Percentiles rank a stretch among this genome's conserved stretches.
Evolutionary conservation across 2,888 invertebrate species (phyloP).

Genomic region (Steinernema hermaphroditum): DNA sequence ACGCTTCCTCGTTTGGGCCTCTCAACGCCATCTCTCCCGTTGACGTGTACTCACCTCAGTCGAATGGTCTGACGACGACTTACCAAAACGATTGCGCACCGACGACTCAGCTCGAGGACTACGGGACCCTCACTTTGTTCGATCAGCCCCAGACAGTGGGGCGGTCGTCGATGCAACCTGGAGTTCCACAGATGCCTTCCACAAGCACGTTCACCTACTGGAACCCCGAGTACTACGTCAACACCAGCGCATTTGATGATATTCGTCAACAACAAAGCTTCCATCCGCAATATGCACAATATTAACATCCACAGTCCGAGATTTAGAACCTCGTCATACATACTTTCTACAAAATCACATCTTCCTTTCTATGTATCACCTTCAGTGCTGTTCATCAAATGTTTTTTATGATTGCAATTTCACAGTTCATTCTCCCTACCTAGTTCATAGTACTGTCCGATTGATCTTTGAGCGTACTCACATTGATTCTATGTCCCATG

Average conservation of each 20-base stretch:
- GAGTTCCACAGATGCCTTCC: background rate
- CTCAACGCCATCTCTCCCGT: conserved; percentile 28
- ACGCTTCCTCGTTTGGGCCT: conserved; percentile 31
- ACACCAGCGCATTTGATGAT: conserved; percentile 28
- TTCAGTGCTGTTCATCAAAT: too few relatives aligned
- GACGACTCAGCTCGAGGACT: conserved; percentile 25
- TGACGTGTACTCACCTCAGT: conserved; percentile 24
- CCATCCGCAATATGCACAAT: conserved; percentile 1
- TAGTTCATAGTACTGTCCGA: too few relatives aligned
- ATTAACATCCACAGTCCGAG: background rate
- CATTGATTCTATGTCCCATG: too few relatives aligned
- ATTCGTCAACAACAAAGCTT: background rate
- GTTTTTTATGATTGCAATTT: too few relatives aligned
- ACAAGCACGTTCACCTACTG: background rate
- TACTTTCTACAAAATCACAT: too few relatives aligned
- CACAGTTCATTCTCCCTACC: too few relatives aligned
- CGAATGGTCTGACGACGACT: conserved; percentile 18
- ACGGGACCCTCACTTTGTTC: conserved; percentile 23
- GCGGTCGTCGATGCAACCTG: conserved; percentile 4
- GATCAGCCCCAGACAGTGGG: conserved; percentile 3
- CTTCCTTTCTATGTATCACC: too few relatives aligned
- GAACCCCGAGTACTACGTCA: conserved; percentile 21
- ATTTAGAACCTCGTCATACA: too few relatives aligned
- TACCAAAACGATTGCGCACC: background rate
- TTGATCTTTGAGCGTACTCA: too few relatives aligned